Evolutionary conservation across 2,113 vertebrate species (phyloP).

Genomic region (Bombycilla garrulus): DNA sequence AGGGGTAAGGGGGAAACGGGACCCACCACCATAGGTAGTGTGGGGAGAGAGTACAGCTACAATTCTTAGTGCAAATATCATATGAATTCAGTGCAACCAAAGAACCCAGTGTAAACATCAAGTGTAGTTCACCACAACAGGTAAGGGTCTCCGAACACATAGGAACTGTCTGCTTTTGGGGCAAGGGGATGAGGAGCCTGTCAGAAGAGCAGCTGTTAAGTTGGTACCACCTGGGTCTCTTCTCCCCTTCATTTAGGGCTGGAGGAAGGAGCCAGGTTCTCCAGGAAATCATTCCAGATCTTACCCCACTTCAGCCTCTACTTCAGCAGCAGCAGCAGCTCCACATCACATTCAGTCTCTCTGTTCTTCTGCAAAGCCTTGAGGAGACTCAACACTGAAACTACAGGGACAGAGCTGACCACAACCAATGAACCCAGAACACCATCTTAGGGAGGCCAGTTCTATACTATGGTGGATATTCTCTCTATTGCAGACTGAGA

Average conservation of each 20-base stretch:
- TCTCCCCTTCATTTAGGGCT: not conserved
- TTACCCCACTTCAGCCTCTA: not conserved
- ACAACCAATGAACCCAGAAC: not conserved
- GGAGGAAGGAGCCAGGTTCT: not conserved
- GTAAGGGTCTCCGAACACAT: not conserved
- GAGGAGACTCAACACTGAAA: not conserved
- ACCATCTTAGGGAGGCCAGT: not conserved
- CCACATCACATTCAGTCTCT: rapidly evolving
- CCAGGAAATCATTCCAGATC: not conserved
- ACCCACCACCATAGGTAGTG: too few relatives aligned
- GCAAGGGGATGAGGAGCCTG: not conserved
- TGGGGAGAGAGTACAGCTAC: too few relatives aligned
- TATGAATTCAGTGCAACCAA: too few relatives aligned
- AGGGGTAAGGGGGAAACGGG: too few relatives aligned
- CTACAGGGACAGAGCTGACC: not conserved
- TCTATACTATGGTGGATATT: not conserved
- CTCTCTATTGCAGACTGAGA: not conserved
- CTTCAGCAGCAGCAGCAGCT: not conserved
- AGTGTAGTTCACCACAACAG: too few relatives aligned
- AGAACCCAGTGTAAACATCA: too few relatives aligned
- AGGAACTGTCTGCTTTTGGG: not conserved
- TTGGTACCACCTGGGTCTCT: not conserved
- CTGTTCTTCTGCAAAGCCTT: not conserved
- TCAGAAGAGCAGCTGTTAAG: not conserved
- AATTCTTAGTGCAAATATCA: too few relatives aligned